phyloP scores from a whole-genome alignment of 2,113 vertebrate genomes.

The Paraplagusia blochii region DNA sequence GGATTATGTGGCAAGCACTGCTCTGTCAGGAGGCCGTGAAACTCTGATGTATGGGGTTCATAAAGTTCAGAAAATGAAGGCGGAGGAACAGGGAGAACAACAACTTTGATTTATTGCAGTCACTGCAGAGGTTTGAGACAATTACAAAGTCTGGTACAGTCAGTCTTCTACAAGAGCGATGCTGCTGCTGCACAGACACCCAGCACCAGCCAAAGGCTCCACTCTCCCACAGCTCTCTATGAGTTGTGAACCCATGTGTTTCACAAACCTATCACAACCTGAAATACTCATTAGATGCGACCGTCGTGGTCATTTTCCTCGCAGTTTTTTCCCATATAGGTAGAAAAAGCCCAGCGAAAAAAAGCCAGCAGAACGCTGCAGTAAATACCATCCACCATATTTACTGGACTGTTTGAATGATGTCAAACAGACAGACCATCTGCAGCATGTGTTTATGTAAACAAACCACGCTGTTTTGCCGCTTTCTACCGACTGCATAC shows the following conservation, averaged over 20 bases:
- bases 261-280: background rate
- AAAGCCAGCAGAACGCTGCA: background rate
- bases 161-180: background rate
- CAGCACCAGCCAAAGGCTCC: background rate
- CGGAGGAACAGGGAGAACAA: slow-evolving; percentile 30
- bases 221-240: background rate
- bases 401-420: background rate
- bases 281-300: background rate
- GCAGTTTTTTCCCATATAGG: background rate
- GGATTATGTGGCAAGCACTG: slow-evolving; percentile 5
- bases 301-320: background rate
- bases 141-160: background rate
- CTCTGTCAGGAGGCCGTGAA: background rate
- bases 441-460: background rate
- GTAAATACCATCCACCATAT: background rate
- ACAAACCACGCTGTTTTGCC: background rate
- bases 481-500: too few relatives aligned
- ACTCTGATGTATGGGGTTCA: slow-evolving; percentile 36
- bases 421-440: background rate
- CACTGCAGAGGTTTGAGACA: slow-evolving; percentile 25
- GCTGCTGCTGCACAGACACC: background rate
- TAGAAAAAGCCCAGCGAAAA: background rate
- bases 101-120: slow-evolving; percentile 41
- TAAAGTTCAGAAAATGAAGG: slow-evolving; percentile 33
- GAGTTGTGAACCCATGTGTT: background rate